These are phyloP conservation scores for Bovichtus variegatus DNA, from an alignment of 2,797 vertebrate species.

Conservation along the genomic window DNA sequence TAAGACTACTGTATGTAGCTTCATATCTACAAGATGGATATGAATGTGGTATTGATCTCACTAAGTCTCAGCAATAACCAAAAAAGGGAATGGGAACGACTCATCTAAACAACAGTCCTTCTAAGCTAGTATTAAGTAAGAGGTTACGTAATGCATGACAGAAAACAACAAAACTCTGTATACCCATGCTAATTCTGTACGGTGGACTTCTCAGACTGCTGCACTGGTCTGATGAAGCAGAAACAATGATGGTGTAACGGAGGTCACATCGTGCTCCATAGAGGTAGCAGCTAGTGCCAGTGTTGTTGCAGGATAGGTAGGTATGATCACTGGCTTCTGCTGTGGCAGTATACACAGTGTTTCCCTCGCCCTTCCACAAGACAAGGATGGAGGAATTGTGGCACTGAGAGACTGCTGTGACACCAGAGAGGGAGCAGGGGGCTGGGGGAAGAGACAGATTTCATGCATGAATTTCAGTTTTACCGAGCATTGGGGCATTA, in stretches of 20 bases:
- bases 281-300: conserved; percentile 75
- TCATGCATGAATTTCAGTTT: neutral
- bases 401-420: conserved; percentile 72
- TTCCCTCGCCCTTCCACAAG: conserved; percentile 64
- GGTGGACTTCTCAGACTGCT: conserved; percentile 77
- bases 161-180: neutral
- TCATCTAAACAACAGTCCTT: neutral
- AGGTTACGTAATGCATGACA: neutral
- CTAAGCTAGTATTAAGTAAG: neutral
- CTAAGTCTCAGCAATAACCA: neutral
- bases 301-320: conserved; percentile 74
- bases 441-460: conserved; percentile 56
- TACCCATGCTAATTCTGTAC: conserved; percentile 80
- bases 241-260: conserved; percentile 78
- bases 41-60: neutral
- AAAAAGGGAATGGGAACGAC: neutral
- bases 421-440: conserved; percentile 73
- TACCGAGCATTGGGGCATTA: neutral
- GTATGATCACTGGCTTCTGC: conserved; percentile 74
- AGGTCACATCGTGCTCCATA: conserved; percentile 69
- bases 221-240: conserved; percentile 75
- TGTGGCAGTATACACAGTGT: conserved; percentile 66
- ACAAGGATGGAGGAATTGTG: conserved; percentile 75
- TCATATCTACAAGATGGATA: neutral
- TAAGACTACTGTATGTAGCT: neutral